Base-by-base conservation (phyloP, 2,797 vertebrate genomes). In the Anolis apletophallus region DNA sequence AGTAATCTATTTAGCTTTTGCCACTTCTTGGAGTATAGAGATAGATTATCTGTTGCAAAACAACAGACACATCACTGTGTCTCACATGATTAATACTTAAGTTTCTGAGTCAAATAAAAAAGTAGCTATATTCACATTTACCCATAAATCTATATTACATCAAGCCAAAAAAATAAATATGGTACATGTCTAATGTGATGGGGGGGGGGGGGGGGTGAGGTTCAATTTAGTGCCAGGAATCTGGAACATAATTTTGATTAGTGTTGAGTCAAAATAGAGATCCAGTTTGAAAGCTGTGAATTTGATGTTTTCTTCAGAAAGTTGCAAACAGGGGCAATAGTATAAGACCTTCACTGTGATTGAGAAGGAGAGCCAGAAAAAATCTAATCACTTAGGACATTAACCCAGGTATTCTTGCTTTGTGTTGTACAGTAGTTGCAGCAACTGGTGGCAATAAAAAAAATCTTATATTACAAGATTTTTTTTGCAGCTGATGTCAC, bases 1-100 rank as follows among this genome's bases (percentile, higher is more conserved):
- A 0, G 75, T 81, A 79, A 74, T 90, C 67, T 81, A 61, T 86
- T 80, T 64, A 87, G 64, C 59, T 71, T 85, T 74, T 72, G 81
- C 88, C 78, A 87, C 57, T 85, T 90, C 55, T 64, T 81, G 71
- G 89, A 78, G 32, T 55, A 21, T 88, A 91, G 83, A 83, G 67
- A 5, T 89, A 85, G 67, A 76, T 84, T 83, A 71, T 50, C 76
- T 91, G 3, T 13, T 84, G 79, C 72, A 77, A 92, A 88, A 83
- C 68, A 87, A 23, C 36, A 87, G 85, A 86, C 84, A 87, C 86
- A 74, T 83, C 90, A 77, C 46, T 87, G 55, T 55, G n/a, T 78
- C 13, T 50, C 80, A n/a, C 14, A 40, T 55, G 11, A 59, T 57
- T 67, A 90, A 69, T 90, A 36, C 29, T 81, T 14, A 14, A 8